Percentiles rank a stretch among this genome's conserved stretches.
Conservation (phyloP, 2,113 vertebrate species). For the human region GRCh38 chr3:18105501-18106000, state of each 20-base stretch:
- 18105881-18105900: background rate
- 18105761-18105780: background rate
- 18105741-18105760: background rate
- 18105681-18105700: background rate
- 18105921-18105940: background rate
- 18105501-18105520: background rate
- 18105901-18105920: background rate
- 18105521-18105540: background rate
- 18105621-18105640: background rate
- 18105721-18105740: background rate
- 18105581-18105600: background rate
- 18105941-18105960: background rate
- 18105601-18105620: background rate
- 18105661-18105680: background rate
- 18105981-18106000: background rate
- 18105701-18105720: background rate
- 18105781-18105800: background rate
- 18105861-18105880: background rate
- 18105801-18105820: background rate
- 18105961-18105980: background rate
- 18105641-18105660: background rate
- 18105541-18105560: background rate
- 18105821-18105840: background rate
- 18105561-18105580: background rate
- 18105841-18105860: background rate